Evolutionary conservation across 2,888 invertebrate species (phyloP), one percentile per base, ranked within the genome.

Genomic region (Apamea sordens): DNA sequence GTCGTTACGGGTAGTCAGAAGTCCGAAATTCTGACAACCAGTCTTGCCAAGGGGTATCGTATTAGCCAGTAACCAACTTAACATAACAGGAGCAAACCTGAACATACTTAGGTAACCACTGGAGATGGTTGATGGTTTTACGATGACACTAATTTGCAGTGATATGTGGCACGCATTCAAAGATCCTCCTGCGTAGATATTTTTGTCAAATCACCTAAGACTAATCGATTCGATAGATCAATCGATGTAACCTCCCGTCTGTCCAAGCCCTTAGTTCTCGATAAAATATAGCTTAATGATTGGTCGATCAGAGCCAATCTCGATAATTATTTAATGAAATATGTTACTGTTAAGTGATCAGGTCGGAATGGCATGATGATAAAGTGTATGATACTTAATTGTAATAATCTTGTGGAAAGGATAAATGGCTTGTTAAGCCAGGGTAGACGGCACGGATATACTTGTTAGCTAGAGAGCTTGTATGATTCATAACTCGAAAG

Each of bases 281-380:
- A 80, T 88, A 81, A 89, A 76, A 74, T 80, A 89, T 80, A 70
- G 64, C 53, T 69, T 68, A 79, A 79, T 82, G 83, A 89, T 88
- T 78, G 85, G 86, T 69, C 88, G 84, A 89, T 88, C 88, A 81
- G 72, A 44, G 53, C 41, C 86, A 85, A 88, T 88, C 89, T 80
- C 65, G 86, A 77, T 88, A 89, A 89, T 88, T 89, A 81, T 89
- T 70, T 82, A 82, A 89, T 89, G 83, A 85, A 89, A 80, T 89
- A 76, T 82, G 70, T 83, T n/a, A 81, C 88, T 85, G 86, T 85
- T 77, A 79, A 72, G 76, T 85, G 86, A 81, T 88, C 86, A 53
- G 28, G 5, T 44, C 11, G 81, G 86, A 71, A 85, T 85, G 85
- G 71, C 63, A 79, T 56, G 85, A 85, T 76, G 73, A 85, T 87